Base-by-base conservation (phyloP, 2,113 vertebrate species). In the Pseudolaguvia tuberculata region DNA sequence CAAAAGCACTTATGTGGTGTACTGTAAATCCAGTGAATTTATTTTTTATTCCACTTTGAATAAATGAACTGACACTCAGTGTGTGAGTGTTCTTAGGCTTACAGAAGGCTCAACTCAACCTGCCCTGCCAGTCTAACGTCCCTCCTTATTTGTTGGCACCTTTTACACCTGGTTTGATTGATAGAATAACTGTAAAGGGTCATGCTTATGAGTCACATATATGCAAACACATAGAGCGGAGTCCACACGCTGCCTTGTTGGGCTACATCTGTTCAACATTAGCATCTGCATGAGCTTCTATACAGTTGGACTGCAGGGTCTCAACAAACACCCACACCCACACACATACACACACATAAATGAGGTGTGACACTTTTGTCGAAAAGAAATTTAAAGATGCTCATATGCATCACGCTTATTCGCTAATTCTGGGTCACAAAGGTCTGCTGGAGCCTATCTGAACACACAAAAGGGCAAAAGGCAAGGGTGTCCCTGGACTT, bases 241-340 rank as follows among this genome's bases (percentile, higher is more conserved):
- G 72, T 81, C 61, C 68, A 81, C 69, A 76, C 72, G 77, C 70
- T 59, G 63, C 76, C 51, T 63, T 69, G 72, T 56, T 75, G 15
- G 17, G 18, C 52, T 73, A 58, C 77, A 82, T 82, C 73, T 82
- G 74, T 66, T 79, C 56, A 58, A 71, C 50, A 79, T 79, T 76
- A 79, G 70, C 80, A 82, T 82, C 69, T 77, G 77, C 59, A 74
- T 70, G 77, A 58, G 51, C 70, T 69, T 73, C 55, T 52, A 61
- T 65, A 45, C 61, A 45, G 76, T 70, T 42, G 59, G 52, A 21
- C 52, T 52, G 70, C 27, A 55, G 59, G 59, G 55, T 65, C 67
- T 53, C 48, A 50, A 73, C 25, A 76, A 42, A 42, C 39, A 42
- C 39, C 39, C 39, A 5, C 39, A 4, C 39, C 39, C 21, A 52